phyloP scores from a whole-genome alignment of 2,888 invertebrate genomes.

The Sclerodermus sp. region DNA sequence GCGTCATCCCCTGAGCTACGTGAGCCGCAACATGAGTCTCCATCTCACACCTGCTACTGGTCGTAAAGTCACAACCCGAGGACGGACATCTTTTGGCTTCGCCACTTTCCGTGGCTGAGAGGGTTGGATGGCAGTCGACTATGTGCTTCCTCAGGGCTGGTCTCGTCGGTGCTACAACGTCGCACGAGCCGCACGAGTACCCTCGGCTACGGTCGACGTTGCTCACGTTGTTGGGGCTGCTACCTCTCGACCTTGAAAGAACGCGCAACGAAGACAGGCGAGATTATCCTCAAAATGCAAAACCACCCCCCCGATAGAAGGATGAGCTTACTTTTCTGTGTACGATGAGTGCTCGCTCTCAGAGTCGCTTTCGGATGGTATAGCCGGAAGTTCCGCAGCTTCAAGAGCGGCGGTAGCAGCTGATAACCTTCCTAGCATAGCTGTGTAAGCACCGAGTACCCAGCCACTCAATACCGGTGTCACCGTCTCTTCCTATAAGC shows the following conservation, averaged over 20 bases:
- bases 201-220: slow-evolving; percentile 34
- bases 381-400: slow-evolving; percentile 44
- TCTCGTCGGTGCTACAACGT: slow-evolving; percentile 53
- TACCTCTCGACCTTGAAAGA: slow-evolving; percentile 44
- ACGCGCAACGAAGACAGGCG: too few relatives aligned
- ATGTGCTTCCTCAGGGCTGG: slow-evolving; percentile 57
- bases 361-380: slow-evolving; percentile 51
- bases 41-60: slow-evolving; percentile 55
- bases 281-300: background rate
- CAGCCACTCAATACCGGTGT: slow-evolving; percentile 51
- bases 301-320: background rate
- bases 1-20: slow-evolving; percentile 57
- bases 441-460: slow-evolving; percentile 52
- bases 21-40: slow-evolving; percentile 58
- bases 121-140: slow-evolving; percentile 50
- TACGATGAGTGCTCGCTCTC: slow-evolving; percentile 52
- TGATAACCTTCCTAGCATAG: slow-evolving; percentile 52
- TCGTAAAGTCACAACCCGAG: slow-evolving; percentile 51
- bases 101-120: slow-evolving; percentile 33
- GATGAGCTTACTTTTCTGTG: slow-evolving; percentile 39
- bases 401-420: slow-evolving; percentile 50
- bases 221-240: slow-evolving; percentile 38
- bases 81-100: slow-evolving; percentile 48
- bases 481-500: slow-evolving; percentile 42
- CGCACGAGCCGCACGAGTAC: slow-evolving; percentile 57